Evolutionary conservation across 2,797 vertebrate species (phyloP).

Genomic region (Neosilurus mollespiculum): DNA sequence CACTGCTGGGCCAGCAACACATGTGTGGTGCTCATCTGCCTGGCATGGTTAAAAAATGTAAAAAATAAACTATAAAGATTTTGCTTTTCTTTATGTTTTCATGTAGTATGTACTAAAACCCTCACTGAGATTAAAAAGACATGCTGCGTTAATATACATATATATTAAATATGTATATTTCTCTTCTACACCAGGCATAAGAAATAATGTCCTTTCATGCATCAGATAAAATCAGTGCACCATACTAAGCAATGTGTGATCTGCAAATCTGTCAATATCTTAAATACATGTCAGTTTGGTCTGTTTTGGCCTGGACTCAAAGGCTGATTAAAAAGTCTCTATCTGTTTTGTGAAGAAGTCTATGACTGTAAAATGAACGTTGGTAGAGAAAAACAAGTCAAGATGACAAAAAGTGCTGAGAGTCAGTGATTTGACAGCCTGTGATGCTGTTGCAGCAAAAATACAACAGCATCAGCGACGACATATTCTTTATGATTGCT

Average conservation of each 20-base stretch:
- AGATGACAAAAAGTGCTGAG: constrained; percentile 53
- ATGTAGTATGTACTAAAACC: too few relatives aligned
- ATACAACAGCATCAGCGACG: neutral
- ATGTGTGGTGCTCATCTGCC: too few relatives aligned
- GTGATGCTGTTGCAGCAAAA: neutral
- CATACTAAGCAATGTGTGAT: neutral
- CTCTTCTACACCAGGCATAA: neutral
- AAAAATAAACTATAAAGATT: too few relatives aligned
- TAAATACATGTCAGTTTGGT: neutral
- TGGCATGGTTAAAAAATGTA: too few relatives aligned
- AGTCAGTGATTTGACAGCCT: constrained; percentile 50
- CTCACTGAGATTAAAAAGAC: too few relatives aligned
- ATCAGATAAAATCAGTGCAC: neutral
- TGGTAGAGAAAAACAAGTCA: neutral
- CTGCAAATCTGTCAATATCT: neutral
- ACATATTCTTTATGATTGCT: neutral
- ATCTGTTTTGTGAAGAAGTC: neutral
- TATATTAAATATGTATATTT: too few relatives aligned
- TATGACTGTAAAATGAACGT: neutral
- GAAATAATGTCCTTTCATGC: neutral
- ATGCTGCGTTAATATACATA: too few relatives aligned
- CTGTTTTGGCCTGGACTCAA: neutral
- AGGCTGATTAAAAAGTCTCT: neutral
- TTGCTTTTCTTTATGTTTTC: too few relatives aligned
- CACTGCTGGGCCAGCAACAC: too few relatives aligned